Base-by-base conservation (phyloP, 2,113 vertebrate species). In the Grammomys surdaster region DNA sequence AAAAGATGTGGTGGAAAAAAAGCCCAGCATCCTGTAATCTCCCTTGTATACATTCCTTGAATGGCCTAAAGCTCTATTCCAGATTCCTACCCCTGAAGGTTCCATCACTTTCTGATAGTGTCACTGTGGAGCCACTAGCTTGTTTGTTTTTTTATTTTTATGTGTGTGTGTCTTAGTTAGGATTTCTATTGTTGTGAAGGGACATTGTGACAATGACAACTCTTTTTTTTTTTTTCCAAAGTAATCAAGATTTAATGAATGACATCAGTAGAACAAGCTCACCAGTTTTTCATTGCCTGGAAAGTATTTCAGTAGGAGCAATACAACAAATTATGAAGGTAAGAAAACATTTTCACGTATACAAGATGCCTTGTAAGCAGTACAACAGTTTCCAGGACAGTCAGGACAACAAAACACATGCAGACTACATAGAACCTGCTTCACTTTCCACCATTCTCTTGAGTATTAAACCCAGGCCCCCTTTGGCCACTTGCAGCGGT, bases 401-500 rank as follows among this genome's bases (percentile, higher is more conserved):
- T 43, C 51, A 69, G 67, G 36, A 88, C 80, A 95, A 89, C 24
- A 89, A 86, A 94, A 88, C 36, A 65, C 58, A 95, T 17, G 90
- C 88, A 90, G 69, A 93, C 60, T 40, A 92, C 73, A 88, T 63
- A 26, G 72, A 88, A 86, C 40, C 56, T 96, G 73, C 33, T 97
- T 98, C 99, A 92, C 99, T 99, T 97, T 99, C 99, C 40, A 99
- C 99, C 46, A 99, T 99, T 95, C 98, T 99, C 82, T 98, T 99
- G 19, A 99, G 99, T 75, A 99, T 54, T 75, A 98, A 98, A 51
- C 98, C 99, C 96, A 99, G 98, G 36, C 99, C 98, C 17, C 99
- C 99, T 97, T 99, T 99, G 58, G 99, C 98, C 46, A 99, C 96
- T 98, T 99, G 99, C 76, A 99, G 97, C 1, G 99, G 99, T 0